A percentile compares a stretch with the other conserved stretches of the same genome.
Conservation (phyloP, 2,113 vertebrate genomes). For the Dendrocopos noguchii region DNA sequence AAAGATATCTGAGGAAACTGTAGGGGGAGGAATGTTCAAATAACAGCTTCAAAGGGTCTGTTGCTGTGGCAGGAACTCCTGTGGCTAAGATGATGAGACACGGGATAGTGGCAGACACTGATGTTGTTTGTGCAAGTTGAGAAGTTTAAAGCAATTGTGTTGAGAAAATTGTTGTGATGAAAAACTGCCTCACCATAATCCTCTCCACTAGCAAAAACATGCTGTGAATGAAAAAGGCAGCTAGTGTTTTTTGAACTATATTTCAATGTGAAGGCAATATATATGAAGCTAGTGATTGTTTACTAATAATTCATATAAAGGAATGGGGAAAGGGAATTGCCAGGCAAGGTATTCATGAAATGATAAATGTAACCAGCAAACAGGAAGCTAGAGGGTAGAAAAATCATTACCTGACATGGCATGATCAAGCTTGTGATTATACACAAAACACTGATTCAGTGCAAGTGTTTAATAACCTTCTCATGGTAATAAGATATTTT, state of each 20-base stretch:
- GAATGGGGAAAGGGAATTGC: fast-evolving
- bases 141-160: neutral
- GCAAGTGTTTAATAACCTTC: neutral
- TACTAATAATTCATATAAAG: neutral
- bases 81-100: neutral
- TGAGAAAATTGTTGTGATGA: neutral
- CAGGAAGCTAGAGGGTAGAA: neutral
- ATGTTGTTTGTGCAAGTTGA: neutral
- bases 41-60: neutral
- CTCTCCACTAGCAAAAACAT: neutral
- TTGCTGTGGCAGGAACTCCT: neutral
- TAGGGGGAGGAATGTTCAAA: neutral
- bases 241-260: neutral
- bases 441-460: neutral
- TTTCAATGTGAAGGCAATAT: neutral
- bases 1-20: neutral
- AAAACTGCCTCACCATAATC: neutral
- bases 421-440: neutral
- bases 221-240: neutral
- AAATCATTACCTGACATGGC: neutral
- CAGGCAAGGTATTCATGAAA: neutral
- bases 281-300: neutral
- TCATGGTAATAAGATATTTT: neutral
- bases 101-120: neutral
- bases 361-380: neutral